phyloP scores from a whole-genome alignment of 2,888 invertebrate genomes.

The Lycaena phlaeas region DNA sequence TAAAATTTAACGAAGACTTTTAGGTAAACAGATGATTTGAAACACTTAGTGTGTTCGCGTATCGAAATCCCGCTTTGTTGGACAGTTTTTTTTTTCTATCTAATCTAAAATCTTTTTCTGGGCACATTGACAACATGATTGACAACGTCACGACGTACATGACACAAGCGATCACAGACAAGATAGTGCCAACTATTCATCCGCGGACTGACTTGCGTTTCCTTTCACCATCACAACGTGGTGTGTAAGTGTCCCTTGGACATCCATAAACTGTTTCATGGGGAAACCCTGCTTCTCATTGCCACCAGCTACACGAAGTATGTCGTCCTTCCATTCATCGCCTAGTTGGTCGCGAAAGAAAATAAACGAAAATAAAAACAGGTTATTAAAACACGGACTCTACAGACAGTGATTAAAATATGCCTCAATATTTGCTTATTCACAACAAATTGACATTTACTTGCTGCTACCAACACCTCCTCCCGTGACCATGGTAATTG shows the following conservation, averaged over 20 bases:
- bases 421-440: no score
- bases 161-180: conserved; percentile 95
- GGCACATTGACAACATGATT: conserved; percentile 93
- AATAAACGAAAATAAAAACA: no score
- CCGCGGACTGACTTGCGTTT: conserved; percentile 99
- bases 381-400: no score
- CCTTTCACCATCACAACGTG: conserved; percentile 95
- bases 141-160: conserved; percentile 97
- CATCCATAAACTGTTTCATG: conserved; percentile 97
- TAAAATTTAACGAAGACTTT: no score
- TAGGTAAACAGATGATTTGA: no score
- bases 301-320: conserved; percentile 95
- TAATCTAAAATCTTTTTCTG: conserved; percentile 87
- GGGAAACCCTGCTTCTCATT: conserved; percentile 99
- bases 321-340: conserved; percentile 99
- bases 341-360: conserved; percentile 94
- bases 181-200: conserved; percentile 97
- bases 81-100: no score
- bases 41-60: no score
- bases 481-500: no score
- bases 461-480: no score
- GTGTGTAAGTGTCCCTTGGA: conserved; percentile 97
- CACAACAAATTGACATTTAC: no score
- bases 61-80: no score
- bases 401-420: no score